Evolutionary conservation across 2,113 vertebrate species (phyloP), one percentile per base, ranked within the genome.

Genomic region (Antennarius striatus): DNA sequence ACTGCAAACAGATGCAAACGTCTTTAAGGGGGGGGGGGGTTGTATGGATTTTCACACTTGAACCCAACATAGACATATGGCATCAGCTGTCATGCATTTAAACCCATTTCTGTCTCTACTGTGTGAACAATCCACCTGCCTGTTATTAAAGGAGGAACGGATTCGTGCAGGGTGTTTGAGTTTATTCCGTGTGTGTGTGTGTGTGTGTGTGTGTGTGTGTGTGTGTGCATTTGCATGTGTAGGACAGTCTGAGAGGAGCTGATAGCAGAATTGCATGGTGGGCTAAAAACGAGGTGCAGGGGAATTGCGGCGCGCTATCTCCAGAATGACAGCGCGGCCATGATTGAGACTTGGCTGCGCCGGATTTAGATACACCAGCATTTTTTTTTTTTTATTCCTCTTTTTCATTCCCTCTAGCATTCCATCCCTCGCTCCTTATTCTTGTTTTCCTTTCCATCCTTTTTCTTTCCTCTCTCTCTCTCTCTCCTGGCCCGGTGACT

Each of bases 231-330:
- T 5, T 75, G 71, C 10, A 30, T 77, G 79, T 86, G 79, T 86
- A 22, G 71, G 55, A 75, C 58, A 60, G 73, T 73, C 82, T 86
- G 88, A 82, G 81, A 67, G 64, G 50, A 76, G 73, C 80, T 88
- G 88, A 91, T 89, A 89, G 83, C 82, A 89, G 82, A 89, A 90
- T 55, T 89, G 90, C 88, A 83, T 84, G 90, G 91, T 88, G 82
- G 77, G 84, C 91, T 88, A 88, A 91, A 88, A 91, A 87, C 68
- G 75, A 90, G 87, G 77, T 84, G 88, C 84, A 79, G 86, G 82
- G 86, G 89, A 90, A 90, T 89, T 90, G 90, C 88, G 80, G 74
- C 49, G 89, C 80, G 88, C 86, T 89, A 89, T 91, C 90, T 86
- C 66, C 72, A 78, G 70, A 82, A 85, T 90, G 86, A 91, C 77